Percentiles rank a stretch among this genome's conserved stretches.
phyloP scores from a whole-genome alignment of 2,888 invertebrate species.

The Drosophila incognita region DNA sequence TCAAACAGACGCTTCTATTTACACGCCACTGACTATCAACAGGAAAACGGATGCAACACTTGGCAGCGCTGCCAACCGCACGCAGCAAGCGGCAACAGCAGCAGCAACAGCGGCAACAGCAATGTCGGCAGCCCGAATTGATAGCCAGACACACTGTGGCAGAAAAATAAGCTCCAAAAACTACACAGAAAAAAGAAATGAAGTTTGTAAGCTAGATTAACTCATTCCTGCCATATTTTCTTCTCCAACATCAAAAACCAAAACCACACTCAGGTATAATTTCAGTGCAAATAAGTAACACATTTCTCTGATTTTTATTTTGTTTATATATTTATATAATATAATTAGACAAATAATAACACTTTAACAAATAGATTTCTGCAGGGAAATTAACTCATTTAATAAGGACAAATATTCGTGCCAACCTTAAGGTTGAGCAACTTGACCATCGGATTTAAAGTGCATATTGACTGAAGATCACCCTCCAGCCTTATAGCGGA shows the following conservation, averaged over 20 bases:
- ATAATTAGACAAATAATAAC: no score
- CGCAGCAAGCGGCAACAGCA: constrained; percentile 43
- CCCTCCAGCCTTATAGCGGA: no score
- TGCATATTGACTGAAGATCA: neutral
- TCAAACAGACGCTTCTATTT: constrained; percentile 74
- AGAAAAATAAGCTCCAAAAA: constrained; percentile 58
- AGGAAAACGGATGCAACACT: constrained; percentile 80
- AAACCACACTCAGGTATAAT: neutral
- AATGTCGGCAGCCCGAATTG: constrained; percentile 54
- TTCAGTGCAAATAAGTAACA: neutral
- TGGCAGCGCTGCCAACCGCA: constrained; percentile 77
- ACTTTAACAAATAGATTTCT: no score
- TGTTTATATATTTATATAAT: no score
- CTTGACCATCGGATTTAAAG: neutral
- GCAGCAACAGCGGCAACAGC: constrained; percentile 9
- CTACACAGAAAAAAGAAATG: constrained; percentile 16
- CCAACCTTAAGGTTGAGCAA: no score
- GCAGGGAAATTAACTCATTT: no score
- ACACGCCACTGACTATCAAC: constrained; percentile 78
- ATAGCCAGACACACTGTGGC: constrained; percentile 69
- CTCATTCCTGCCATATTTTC: neutral
- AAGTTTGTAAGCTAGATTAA: neutral
- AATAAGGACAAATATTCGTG: neutral
- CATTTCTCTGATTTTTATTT: no score
- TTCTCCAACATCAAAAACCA: neutral